Conservation (phyloP, 2,888 invertebrate genomes). For the Andrena haemorrhoa region DNA sequence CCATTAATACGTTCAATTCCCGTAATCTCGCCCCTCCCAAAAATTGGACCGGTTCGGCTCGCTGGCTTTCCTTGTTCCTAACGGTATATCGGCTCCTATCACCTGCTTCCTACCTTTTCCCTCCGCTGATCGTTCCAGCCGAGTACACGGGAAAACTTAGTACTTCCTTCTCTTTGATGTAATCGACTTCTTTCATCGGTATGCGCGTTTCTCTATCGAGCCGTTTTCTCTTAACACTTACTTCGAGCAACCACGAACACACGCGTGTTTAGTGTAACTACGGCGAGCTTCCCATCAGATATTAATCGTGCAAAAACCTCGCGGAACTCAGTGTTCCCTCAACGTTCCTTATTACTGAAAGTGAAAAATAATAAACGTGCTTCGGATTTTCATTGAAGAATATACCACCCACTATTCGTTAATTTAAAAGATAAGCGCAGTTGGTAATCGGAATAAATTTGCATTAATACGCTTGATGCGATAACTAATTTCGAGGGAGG, state of each 20-base stretch:
- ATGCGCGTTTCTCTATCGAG: conserved; percentile 18
- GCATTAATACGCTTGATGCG: conserved; percentile 3
- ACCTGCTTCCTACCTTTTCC: conserved; percentile 29
- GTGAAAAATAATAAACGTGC: too few species aligned
- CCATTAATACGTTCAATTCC: conserved; percentile 43
- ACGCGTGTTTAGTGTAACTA: background rate
- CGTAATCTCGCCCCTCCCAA: conserved; percentile 59
- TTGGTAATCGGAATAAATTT: background rate
- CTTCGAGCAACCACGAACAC: background rate
- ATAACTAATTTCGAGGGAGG: conserved; percentile 26
- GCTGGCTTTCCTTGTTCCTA: conserved; percentile 64
- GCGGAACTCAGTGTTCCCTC: background rate
- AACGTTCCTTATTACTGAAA: background rate
- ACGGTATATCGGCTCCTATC: conserved; percentile 70
- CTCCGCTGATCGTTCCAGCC: conserved; percentile 47
- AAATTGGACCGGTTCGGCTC: conserved; percentile 74
- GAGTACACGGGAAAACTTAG: conserved; percentile 46
- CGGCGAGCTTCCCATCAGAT: background rate
- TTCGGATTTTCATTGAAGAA: too few species aligned
- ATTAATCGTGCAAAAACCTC: background rate
- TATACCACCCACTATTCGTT: too few species aligned
- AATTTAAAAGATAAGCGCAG: too few species aligned
- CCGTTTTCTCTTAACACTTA: conserved; percentile 4
- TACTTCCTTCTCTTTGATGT: conserved; percentile 26
- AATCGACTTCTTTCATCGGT: conserved; percentile 38